These are phyloP conservation scores for Lasioglossum figueresi DNA, from an alignment of 2,888 invertebrate species.

Conservation along the genomic window DNA sequence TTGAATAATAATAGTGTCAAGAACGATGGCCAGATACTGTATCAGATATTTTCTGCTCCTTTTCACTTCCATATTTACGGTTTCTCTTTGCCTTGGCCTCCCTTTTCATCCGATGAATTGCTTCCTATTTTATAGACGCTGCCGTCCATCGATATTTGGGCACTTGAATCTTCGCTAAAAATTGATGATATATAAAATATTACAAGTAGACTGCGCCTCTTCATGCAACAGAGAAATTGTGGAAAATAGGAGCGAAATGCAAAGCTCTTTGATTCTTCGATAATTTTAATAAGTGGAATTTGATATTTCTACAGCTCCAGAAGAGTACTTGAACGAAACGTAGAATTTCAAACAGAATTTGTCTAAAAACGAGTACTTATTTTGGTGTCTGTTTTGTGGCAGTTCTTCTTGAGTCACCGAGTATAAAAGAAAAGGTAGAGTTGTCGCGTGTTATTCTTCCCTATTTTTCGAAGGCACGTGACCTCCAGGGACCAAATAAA, in stretches of 20 bases:
- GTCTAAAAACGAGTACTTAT: too few relatives aligned
- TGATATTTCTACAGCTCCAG: too few relatives aligned
- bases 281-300: not conserved
- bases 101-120: not conserved
- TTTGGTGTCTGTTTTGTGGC: too few relatives aligned
- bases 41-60: conserved; percentile 1
- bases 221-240: not conserved
- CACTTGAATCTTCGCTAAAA: not conserved
- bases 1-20: conserved; percentile 20
- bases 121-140: too few relatives aligned
- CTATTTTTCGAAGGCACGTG: not conserved
- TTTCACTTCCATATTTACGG: not conserved
- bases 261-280: not conserved
- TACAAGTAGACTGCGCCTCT: not conserved
- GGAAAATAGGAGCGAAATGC: not conserved
- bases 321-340: too few relatives aligned
- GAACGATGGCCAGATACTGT: not conserved
- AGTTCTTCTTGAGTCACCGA: not conserved
- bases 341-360: too few relatives aligned
- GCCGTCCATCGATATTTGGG: not conserved
- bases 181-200: not conserved
- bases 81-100: not conserved
- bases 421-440: not conserved
- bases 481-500: not conserved
- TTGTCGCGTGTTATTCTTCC: not conserved